phyloP scores from a whole-genome alignment of 2,888 invertebrate species.

The Pristionchus mayeri region DNA sequence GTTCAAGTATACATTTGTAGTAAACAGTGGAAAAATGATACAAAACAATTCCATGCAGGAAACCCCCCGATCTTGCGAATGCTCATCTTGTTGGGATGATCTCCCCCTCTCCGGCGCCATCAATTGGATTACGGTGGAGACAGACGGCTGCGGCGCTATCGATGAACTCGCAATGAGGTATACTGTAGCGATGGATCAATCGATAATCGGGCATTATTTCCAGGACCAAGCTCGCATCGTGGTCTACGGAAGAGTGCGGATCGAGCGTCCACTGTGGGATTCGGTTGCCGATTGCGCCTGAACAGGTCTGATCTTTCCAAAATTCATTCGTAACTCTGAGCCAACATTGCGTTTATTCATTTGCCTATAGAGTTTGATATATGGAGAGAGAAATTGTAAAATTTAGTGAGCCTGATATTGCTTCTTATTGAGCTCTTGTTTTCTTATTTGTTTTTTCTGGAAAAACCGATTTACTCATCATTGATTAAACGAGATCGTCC shows the following conservation, averaged over 20 bases:
- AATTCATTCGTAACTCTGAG: no score
- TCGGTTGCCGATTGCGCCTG: neutral
- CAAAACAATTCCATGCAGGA: neutral
- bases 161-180: neutral
- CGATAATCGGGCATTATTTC: neutral
- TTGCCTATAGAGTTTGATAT: no score
- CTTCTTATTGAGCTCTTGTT: no score
- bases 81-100: constrained; percentile 15
- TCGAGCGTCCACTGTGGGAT: constrained; percentile 31
- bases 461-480: neutral
- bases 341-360: no score
- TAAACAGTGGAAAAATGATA: no score
- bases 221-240: constrained; percentile 26
- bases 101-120: neutral
- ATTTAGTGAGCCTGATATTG: no score
- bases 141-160: neutral
- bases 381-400: no score
- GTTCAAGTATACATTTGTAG: no score
- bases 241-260: constrained; percentile 35
- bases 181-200: neutral
- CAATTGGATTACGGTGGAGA: constrained; percentile 37
- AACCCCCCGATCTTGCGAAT: neutral
- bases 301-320: no score
- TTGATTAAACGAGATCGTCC: neutral
- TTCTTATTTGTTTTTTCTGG: no score